Percentiles rank a stretch among this genome's conserved stretches.
Evolutionary conservation across 2,113 vertebrate genomes (phyloP).

Genomic region (Erinaceus europaeus): DNA sequence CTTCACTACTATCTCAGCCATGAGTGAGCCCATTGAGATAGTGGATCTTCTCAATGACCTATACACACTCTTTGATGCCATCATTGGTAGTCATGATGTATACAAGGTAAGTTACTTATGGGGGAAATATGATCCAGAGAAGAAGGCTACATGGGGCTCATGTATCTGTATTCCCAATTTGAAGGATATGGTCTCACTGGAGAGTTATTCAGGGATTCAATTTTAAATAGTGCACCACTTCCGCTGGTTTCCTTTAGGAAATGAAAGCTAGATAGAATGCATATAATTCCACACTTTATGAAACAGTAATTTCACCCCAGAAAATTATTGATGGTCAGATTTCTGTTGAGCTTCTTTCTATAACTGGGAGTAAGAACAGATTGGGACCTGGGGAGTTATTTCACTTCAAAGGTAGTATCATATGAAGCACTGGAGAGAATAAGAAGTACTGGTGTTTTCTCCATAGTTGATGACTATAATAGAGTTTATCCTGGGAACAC

Average conservation of each 20-base stretch:
- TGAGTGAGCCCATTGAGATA: conserved; percentile 94
- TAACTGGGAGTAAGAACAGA: conserved; percentile 25
- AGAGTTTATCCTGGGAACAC: conserved; percentile 15
- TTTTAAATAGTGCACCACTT: neutral
- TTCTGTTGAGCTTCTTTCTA: conserved; percentile 23
- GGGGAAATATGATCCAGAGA: neutral
- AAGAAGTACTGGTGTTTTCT: neutral
- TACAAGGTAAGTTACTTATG: conserved; percentile 87
- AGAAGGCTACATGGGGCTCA: conserved; percentile 9
- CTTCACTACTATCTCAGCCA: conserved; percentile 90
- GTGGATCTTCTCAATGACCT: conserved; percentile 96
- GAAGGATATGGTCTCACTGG: neutral
- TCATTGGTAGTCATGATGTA: conserved; percentile 92
- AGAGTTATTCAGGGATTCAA: conserved; percentile 30
- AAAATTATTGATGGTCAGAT: neutral
- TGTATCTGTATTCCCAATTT: neutral
- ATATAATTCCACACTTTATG: neutral
- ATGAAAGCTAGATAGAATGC: neutral
- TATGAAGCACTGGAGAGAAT: neutral
- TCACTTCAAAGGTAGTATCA: neutral
- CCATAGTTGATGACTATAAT: neutral
- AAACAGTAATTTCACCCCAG: neutral
- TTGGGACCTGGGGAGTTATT: neutral
- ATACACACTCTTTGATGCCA: conserved; percentile 91
- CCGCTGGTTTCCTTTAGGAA: neutral